These are phyloP conservation scores for Sinocyclocheilus grahami DNA, from an alignment of 2,113 vertebrate species.

Conservation along the genomic window DNA sequence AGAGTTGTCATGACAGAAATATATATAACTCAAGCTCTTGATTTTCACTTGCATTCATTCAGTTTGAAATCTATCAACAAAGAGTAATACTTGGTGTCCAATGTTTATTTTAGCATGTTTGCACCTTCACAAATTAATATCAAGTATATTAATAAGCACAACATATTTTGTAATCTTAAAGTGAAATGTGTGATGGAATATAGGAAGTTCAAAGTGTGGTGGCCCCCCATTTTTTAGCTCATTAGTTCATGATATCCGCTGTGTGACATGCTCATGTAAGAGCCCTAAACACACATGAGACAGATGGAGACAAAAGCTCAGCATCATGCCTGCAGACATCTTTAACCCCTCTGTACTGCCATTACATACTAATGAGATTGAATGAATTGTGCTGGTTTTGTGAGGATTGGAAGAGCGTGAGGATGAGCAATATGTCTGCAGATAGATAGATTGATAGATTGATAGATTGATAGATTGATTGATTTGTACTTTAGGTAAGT, in stretches of 20 bases:
- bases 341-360: slow-evolving; percentile 44
- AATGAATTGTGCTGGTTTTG: slow-evolving; percentile 32
- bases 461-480: too few species aligned
- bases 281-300: slow-evolving; percentile 13
- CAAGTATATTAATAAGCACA: not conserved
- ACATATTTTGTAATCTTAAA: not conserved
- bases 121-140: not conserved
- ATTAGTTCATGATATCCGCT: slow-evolving; percentile 41
- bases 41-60: not conserved
- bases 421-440: not conserved
- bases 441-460: too few species aligned
- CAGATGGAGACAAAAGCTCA: slow-evolving; percentile 46
- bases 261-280: slow-evolving; percentile 2
- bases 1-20: too few species aligned
- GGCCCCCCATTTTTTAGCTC: slow-evolving; percentile 13
- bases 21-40: not conserved
- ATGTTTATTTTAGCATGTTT: not conserved
- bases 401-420: not conserved
- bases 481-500: too few species aligned
- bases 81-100: not conserved
- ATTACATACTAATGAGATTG: slow-evolving; percentile 51
- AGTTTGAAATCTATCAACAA: not conserved
- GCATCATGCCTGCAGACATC: slow-evolving; percentile 42
- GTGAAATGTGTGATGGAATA: not conserved
- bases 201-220: slow-evolving; percentile 17